Base-by-base conservation (phyloP, 1,140 invertebrate species). In the Spodoptera frugiperda region DNA sequence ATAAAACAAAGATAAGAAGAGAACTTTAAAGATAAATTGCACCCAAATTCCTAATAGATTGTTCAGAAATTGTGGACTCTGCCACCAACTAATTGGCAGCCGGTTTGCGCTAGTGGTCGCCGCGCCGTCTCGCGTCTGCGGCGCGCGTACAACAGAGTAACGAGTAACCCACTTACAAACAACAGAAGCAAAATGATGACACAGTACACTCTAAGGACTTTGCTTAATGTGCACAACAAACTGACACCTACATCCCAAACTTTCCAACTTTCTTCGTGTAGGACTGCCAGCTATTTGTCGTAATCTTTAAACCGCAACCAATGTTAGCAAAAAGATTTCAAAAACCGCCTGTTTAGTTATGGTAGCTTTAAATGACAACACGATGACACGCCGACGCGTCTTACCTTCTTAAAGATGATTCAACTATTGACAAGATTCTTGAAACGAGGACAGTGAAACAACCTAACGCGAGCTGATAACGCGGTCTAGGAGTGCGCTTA, bases 381-480 rank as follows among this genome's bases (percentile, higher is more conserved):
- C 53, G 17, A 72, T 48, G 54, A 12, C 46, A 61, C 21, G 39
- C 25, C 12, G 3, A 17, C 12, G 15, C 30, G 21, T 61, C 46
- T 51, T 44, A 49, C 33, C 53, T 65, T 61, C 48, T 77, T 72
- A 15, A 67, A 78, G 68, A 79, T 83, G 78, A 81, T 78, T 83
- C 79, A 81, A 81, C 70, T 80, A 78, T 76, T 19, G 67, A 57
- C 57, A 78, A 51, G 72, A 79, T 77, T 81, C 61, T 67, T 72
- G 82, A 89, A 90, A 89, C 68, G 85, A 85, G 90, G 85, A 82
- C 80, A 70, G 79, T 85, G 89, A 90, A 87, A 89, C 86, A 89
- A 91, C 90, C 89, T 87, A 85, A 90, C 67, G 68, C 81, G 83
- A 84, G 83, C 83, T 86, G 89, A 92, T 92, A 91, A 92, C 79